Conservation (phyloP, 2,888 invertebrate species). For the Sesia bembeciformis region DNA sequence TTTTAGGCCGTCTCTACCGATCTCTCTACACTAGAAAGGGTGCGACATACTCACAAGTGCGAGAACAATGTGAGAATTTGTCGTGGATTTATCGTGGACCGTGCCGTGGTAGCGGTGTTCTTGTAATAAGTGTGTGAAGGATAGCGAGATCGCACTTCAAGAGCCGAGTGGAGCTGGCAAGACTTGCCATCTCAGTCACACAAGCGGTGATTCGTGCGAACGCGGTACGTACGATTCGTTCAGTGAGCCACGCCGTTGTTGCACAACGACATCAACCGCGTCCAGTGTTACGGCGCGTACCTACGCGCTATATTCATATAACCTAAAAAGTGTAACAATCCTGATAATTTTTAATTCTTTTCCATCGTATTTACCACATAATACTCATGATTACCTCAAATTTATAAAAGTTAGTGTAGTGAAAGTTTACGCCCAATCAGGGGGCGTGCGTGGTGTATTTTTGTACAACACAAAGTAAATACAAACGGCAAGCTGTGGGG, state of each 20-base stretch:
- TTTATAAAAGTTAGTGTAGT: slow-evolving; percentile 67
- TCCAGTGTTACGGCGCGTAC: slow-evolving; percentile 70
- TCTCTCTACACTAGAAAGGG: not conserved
- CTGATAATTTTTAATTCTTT: slow-evolving; percentile 47
- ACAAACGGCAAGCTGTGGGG: slow-evolving; percentile 97
- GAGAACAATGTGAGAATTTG: not conserved
- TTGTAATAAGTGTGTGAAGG: slow-evolving; percentile 15
- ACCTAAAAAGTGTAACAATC: slow-evolving; percentile 61
- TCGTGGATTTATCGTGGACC: not conserved
- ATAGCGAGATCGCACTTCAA: slow-evolving; percentile 22
- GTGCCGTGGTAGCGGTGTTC: slow-evolving; percentile 5
- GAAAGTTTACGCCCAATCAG: slow-evolving; percentile 51
- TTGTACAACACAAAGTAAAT: slow-evolving; percentile 75
- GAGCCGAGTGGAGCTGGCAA: slow-evolving; percentile 24
- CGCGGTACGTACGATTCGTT: slow-evolving; percentile 13
- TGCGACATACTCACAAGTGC: not conserved
- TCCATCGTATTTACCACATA: slow-evolving; percentile 38
- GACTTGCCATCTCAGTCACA: slow-evolving; percentile 36
- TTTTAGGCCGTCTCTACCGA: not conserved
- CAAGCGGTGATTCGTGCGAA: slow-evolving; percentile 22
- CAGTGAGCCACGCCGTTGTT: slow-evolving; percentile 16
- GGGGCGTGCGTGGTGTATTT: slow-evolving; percentile 71
- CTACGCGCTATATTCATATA: slow-evolving; percentile 65
- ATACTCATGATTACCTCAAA: slow-evolving; percentile 69
- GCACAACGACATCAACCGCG: slow-evolving; percentile 71